Evolutionary conservation across 2,113 vertebrate genomes (phyloP), one percentile per base, ranked within the genome.

Genomic region (Eidolon helvum): DNA sequence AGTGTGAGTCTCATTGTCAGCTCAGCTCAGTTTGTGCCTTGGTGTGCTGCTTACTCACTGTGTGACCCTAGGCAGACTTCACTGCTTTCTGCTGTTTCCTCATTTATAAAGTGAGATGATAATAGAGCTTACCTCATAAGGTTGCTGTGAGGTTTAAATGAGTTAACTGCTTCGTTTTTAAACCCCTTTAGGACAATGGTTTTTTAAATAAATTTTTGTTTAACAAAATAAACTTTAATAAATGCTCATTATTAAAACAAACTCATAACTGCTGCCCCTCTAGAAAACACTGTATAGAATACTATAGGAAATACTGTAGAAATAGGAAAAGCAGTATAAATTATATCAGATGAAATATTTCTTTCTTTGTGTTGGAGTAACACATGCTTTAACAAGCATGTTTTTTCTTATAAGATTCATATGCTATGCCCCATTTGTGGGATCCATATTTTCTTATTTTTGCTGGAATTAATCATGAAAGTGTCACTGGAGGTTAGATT

Each of bases 141-240:
- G 21, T 35, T 74, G 10, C 65, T 24, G 0, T 75, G 88, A 95
- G 33, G 33, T 30, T 89, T 75, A n/a, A 68, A 30, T 33, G 43
- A 94, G 45, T 69, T 65, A 84, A 50, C 16, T 22, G 5, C 71
- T 96, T 92, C 22, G 11, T 48, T 94, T 88, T 30, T 28, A 92
- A 53, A 82, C 26, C 11, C 78, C 48, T 77, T 83, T 26, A 38
- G 55, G 22, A 14, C 45, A 53, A 15, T 91, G 71, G 16, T 69
- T 84, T 75, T 19, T 45, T 50, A 90, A 88, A 57, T 84, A 63
- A 16, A 33, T 93, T 86, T 91, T 87, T 96, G 61, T 84, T 95
- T 75, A 79, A 50, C 35, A 77, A 83, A 89, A 84, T 74, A 66
- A 96, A 71, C 33, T 30, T 86, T 45, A 77, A 18, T 7, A 63